Conservation (phyloP, 2,888 invertebrate species). For the Limnephilus rhombicus region DNA sequence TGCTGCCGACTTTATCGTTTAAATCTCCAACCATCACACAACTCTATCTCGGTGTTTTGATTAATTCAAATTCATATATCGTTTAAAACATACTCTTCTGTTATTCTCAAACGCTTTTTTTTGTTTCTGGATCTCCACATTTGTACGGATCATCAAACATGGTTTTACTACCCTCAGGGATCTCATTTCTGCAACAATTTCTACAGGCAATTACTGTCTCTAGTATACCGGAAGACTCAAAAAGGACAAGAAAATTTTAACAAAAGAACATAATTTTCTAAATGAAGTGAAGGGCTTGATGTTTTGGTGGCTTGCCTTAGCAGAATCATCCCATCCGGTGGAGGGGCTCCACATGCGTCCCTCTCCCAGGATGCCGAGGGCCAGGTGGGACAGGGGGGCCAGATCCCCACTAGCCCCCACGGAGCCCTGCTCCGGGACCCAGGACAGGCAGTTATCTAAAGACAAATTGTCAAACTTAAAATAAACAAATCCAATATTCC, state of each 20-base stretch:
- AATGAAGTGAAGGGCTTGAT: no score
- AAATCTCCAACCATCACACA: no score
- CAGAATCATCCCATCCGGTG: constrained; percentile 80
- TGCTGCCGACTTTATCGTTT: neutral
- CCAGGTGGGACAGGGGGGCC: constrained; percentile 82
- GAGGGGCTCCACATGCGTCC: constrained; percentile 83
- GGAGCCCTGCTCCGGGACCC: constrained; percentile 83
- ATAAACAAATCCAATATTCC: neutral
- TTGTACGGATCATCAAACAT: no score
- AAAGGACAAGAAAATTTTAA: neutral
- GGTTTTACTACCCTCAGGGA: no score
- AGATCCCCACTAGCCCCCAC: constrained; percentile 84
- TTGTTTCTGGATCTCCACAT: no score
- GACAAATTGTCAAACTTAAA: neutral
- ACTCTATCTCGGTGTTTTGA: no score
- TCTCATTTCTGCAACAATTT: no score
- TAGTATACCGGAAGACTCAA: neutral
- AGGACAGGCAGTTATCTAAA: constrained; percentile 80
- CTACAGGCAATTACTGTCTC: neutral
- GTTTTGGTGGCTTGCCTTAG: constrained; percentile 71
- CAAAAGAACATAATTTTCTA: no score
- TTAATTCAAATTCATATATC: no score
- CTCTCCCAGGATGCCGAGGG: constrained; percentile 82
- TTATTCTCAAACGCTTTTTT: no score
- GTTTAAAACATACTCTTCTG: no score